Percentiles rank a stretch among this genome's conserved stretches.
Evolutionary conservation across 1,140 invertebrate species (phyloP).

Genomic region (Lepidurus packardi): DNA sequence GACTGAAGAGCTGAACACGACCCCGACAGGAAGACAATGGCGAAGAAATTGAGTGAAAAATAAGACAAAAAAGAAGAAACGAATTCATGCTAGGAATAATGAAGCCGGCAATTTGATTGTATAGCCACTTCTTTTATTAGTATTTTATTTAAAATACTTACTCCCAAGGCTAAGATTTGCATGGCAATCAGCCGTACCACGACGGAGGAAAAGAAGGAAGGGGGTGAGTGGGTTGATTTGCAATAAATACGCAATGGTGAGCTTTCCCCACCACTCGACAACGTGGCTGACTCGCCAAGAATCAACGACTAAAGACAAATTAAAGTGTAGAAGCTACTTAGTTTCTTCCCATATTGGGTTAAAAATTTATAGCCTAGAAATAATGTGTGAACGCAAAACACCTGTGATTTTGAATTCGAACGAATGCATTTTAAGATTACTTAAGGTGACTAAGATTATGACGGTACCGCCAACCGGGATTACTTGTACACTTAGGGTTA

Average conservation of each 20-base stretch:
- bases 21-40: conserved; percentile 24
- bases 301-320: conserved; percentile 61
- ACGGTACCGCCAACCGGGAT: too few relatives aligned
- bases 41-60: neutral
- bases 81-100: neutral
- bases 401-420: too few relatives aligned
- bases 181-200: conserved; percentile 88
- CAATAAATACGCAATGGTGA: conserved; percentile 54
- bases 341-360: conserved; percentile 22
- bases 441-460: too few relatives aligned
- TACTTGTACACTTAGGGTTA: too few relatives aligned
- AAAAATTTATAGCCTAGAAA: too few relatives aligned
- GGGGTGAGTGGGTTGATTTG: conserved; percentile 52
- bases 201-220: conserved; percentile 89
- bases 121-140: neutral
- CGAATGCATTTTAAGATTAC: too few relatives aligned
- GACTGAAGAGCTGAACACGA: conserved; percentile 33
- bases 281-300: conserved; percentile 54
- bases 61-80: conserved; percentile 11
- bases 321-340: conserved; percentile 37
- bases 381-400: too few relatives aligned
- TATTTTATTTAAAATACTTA: conserved; percentile 45
- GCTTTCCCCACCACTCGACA: conserved; percentile 47
- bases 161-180: conserved; percentile 84
- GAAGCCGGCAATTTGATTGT: neutral